Base-by-base conservation (phyloP, 2,888 invertebrate genomes). In the Drosophila pseudotakahashii region DNA sequence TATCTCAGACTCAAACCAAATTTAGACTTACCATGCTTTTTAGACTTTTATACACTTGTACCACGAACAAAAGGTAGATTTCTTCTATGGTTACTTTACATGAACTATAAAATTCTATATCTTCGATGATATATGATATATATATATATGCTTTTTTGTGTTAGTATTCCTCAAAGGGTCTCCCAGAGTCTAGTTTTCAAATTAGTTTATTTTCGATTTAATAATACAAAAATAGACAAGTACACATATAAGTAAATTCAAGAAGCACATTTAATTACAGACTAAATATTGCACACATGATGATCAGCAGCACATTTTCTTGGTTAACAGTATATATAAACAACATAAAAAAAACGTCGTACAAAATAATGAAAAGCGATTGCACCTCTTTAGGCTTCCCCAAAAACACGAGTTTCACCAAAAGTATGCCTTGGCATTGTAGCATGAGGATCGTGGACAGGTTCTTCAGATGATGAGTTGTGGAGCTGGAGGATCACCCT, bases 231-330 rank as follows among this genome's bases (percentile, higher is more conserved):
- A 45, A 68, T 66, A 66, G 23, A 26, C 32, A 26, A 32, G 16
- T 64, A 67, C 16, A 67, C 16, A 30, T 45, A 45, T 14, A 16
- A 32, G 63, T 67, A 64, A 32, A 26, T 50, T 64, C 37, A 45
- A 45, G 37, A 66, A 66, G 55, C 69, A 68, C 44, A 26, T 66
- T 64, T 39, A 42, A 14, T 52, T 64, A 64, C 42, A 9, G 39
- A 69, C 66, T 66, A 69, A 68, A 69, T 66, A 66, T 66, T 66
- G 66, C 66, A 66, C 64, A 66, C 68, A 68, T 68, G 69, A 68
- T 68, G 69, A 54, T 64, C 64, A 64, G 66, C 64, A 66, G 68
- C 69, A 68, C 69, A 44, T 70, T 57, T 69, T 69, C 47, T 59
- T 34, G 60, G 42, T 67, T 57, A 55, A 67, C 45, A 58, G 26